Evolutionary conservation across 2,113 vertebrate genomes (phyloP), one percentile per base, ranked within the genome.

Genomic region (Rhynchopsitta pachyrhyncha): DNA sequence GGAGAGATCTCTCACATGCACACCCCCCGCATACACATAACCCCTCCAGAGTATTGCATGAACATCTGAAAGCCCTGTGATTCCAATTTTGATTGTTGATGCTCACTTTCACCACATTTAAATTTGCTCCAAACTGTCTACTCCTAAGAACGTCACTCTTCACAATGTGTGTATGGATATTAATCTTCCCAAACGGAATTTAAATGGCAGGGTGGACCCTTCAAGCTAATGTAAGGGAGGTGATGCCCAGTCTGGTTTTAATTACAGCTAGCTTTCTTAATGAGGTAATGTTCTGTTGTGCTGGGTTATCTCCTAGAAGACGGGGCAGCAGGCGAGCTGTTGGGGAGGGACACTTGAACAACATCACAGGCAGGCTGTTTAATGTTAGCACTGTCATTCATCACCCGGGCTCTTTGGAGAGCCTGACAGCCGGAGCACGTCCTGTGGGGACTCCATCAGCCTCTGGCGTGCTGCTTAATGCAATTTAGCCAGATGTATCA

Each of bases 251-350:
- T 20, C 97, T 98, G 96, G 27, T 95, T 96, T 95, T 96, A 97
- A 97, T 98, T 98, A 97, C 52, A 93, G 60, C 86, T 86, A 80
- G 92, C 92, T 97, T 97, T 95, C 86, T 97, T 97, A 97, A 97
- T 96, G 97, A 97, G 95, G 96, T 96, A 96, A 97, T 94, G 88
- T 86, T 93, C 93, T 95, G 82, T 93, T 97, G 68, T 88, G 96
- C 87, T 86, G 75, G 88, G 86, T 96, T 97, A 97, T 97, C 97
- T 97, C 83, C 84, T 96, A 93, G 92, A 95, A 97, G 90, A 83
- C 87, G 66, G 94, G 97, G 95, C 97, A 97, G 94, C 96, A 88
- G 94, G 96, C 90, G 3, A 96, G 94, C 94, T 92, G 85, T 62
- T 90, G 93, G 95, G 97, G 91, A 97, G 95, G 95, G 91, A 96